phyloP scores from a whole-genome alignment of 2,113 vertebrate species.

The Paramisgurnus dabryanus region DNA sequence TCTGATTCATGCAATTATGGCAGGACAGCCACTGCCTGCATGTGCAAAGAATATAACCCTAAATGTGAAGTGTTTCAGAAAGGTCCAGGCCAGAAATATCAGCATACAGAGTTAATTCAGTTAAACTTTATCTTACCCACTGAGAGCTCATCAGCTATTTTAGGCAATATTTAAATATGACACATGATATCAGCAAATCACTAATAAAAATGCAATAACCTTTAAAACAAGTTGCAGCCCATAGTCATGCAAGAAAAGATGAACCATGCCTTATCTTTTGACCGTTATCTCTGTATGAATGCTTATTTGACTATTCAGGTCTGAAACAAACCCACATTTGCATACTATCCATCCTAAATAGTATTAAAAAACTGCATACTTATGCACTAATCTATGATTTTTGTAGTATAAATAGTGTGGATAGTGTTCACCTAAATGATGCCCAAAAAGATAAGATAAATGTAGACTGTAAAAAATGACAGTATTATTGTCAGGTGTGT shows the following conservation, averaged over 20 bases:
- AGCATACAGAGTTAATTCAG: not conserved
- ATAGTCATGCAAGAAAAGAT: not conserved
- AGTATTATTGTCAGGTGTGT: too few species aligned
- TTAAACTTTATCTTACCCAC: not conserved
- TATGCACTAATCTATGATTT: too few species aligned
- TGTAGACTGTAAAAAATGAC: too few species aligned
- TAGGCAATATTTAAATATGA: slow-evolving; percentile 12
- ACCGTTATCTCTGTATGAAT: not conserved
- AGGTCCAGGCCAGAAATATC: not conserved
- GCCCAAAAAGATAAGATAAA: too few species aligned
- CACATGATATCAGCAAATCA: not conserved
- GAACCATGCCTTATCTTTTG: not conserved
- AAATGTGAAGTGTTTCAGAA: slow-evolving; percentile 12
- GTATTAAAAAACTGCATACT: too few species aligned
- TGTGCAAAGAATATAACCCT: not conserved
- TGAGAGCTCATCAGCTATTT: slow-evolving; percentile 20
- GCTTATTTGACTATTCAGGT: not conserved
- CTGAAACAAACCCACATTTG: not conserved
- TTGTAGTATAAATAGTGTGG: too few species aligned
- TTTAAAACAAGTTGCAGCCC: not conserved
- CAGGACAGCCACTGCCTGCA: not conserved
- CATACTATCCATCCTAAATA: too few species aligned
- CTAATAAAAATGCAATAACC: not conserved
- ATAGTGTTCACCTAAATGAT: too few species aligned
- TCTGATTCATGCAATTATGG: not conserved